A percentile compares a stretch with the other conserved stretches of the same genome.
Evolutionary conservation across 2,113 vertebrate species (phyloP).

Genomic region (Pseudorectes ferrugineus): DNA sequence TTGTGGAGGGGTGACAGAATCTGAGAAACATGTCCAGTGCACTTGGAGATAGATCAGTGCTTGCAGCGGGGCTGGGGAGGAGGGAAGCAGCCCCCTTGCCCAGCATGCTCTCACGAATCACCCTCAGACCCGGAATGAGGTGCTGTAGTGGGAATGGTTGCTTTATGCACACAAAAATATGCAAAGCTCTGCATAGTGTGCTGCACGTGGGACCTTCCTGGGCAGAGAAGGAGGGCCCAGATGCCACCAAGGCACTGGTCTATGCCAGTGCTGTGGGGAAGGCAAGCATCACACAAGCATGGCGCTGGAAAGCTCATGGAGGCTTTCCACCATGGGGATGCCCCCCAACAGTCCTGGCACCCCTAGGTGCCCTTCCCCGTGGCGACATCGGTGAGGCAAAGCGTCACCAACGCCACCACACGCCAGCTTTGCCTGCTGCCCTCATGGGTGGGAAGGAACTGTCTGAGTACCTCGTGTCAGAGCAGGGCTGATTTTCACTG

Average conservation of each 20-base stretch:
- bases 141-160: not conserved
- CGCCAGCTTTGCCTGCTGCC: accelerated
- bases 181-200: not conserved
- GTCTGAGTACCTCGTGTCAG: accelerated
- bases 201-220: not conserved
- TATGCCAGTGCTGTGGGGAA: accelerated
- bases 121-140: not conserved
- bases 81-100: not conserved
- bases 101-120: not conserved
- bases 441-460: accelerated
- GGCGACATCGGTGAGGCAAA: accelerated
- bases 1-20: not conserved
- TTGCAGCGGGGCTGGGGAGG: not conserved
- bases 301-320: not conserved
- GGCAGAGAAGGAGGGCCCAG: not conserved
- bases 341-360: accelerated
- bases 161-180: not conserved
- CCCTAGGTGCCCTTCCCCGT: accelerated
- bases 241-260: not conserved
- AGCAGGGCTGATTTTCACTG: not conserved
- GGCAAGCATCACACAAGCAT: not conserved
- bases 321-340: not conserved
- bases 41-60: not conserved
- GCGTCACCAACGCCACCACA: accelerated
- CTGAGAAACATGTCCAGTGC: not conserved